Conservation (phyloP, 2,113 vertebrate species). For the Scalopus aquaticus region DNA sequence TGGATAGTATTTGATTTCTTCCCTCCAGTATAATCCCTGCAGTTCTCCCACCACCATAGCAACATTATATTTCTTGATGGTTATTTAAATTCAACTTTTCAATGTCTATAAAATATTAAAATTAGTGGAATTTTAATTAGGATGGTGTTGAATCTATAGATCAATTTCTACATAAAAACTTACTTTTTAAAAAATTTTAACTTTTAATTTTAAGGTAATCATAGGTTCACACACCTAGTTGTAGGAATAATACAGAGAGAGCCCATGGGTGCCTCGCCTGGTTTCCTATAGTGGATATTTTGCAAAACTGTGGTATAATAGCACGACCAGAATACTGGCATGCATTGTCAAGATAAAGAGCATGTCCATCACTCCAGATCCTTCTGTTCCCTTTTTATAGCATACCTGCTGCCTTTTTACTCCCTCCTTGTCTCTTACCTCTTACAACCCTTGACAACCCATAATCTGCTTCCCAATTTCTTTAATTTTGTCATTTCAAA, state of each 20-base stretch:
- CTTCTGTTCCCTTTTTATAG: neutral
- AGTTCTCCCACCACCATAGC: no score
- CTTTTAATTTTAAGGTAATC: neutral
- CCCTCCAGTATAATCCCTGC: no score
- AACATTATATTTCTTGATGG: neutral
- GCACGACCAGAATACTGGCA: neutral
- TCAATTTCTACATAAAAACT: neutral
- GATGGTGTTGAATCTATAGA: neutral
- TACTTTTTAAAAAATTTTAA: neutral
- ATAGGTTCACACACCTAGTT: neutral
- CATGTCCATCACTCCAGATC: neutral
- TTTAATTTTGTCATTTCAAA: neutral
- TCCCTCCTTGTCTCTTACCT: neutral
- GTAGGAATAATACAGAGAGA: neutral
- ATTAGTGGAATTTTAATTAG: slow-evolving; percentile 5
- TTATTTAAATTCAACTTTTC: slow-evolving; percentile 16
- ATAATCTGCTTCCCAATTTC: neutral
- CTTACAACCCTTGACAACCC: neutral
- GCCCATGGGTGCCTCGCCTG: neutral
- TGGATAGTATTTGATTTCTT: no score
- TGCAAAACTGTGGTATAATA: neutral
- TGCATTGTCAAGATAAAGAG: neutral
- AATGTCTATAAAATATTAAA: neutral
- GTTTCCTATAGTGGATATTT: neutral
- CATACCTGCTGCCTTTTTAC: neutral